Evolutionary conservation across 2,797 vertebrate genomes (phyloP), one percentile per base, ranked within the genome.

Genomic region (Diceros bicornis): DNA sequence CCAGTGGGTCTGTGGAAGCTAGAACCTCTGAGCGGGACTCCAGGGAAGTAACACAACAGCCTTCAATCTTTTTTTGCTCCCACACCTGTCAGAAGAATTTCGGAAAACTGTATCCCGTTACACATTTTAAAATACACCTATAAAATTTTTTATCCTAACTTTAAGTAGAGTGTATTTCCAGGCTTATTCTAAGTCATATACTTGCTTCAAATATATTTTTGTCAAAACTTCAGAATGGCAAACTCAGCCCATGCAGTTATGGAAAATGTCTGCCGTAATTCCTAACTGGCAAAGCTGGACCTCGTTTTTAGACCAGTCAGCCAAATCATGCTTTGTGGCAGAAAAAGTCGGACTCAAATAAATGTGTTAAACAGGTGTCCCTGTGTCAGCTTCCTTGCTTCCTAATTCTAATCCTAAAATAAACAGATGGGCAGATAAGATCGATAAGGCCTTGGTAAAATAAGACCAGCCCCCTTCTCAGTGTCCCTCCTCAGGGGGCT

Each of bases 341-440:
- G 85, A 93, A 83, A 89, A 69, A 41, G 50, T 37, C 44, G 62
- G 29, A 77, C 34, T 92, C 55, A 27, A 91, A 29, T 64, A 62
- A 68, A 25, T 82, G 81, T 95, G 86, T 86, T 64, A 23, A 85
- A 32, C 32, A 88, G 81, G 72, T 61, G 72, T 57, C 47, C 14
- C 37, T 69, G 29, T 32, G 81, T 82, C n/a, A 7, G 78, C 52
- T 18, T 88, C 71, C 66, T 78, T 29, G 69, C 21, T 96, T 87
- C 69, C 86, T 91, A 61, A 62, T 86, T 84, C 23, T 88, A 75
- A 89, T 20, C 41, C 71, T 93, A 68, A 88, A 97, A 69, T 50
- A 91, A 92, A 41, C 61, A 92, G 32, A 7, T 32, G 44, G 57
- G 37, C 59, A 3, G 29, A 18, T 77, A 79, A 89, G 81, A 44